Evolutionary conservation across 2,888 invertebrate genomes (phyloP), one percentile per base, ranked within the genome.

Genomic region (Hydrotaea diabolus): DNA sequence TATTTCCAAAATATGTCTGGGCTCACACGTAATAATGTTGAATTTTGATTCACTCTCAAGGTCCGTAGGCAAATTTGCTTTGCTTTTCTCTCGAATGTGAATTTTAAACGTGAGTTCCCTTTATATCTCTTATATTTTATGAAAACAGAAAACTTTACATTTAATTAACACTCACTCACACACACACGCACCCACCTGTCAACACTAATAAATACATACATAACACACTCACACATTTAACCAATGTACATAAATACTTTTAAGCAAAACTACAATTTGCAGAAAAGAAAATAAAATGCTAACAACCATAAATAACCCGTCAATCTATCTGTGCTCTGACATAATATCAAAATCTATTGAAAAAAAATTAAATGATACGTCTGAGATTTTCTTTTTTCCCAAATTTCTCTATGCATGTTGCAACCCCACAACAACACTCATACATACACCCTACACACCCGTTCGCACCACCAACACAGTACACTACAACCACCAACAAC

Each of bases 331-430:
- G 7, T 31, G 7, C 31, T 31, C 31, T 82, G 66, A 78, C 36
- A 77, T 75, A 71, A 55, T 59, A 59, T 59, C 3, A 3, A 59
- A 79, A 64, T 46, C 53, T 57, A 75, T 53, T 9, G 19, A n/a
- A 17, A 73, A 36, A n/a, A 62, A 59, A 74, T 74, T 49, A 57
- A 83, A 80, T 77, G 62, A 80, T 77, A 74, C 80, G 74, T 80
- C 74, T 84, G 72, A 84, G 84, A 76, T 75, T 83, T 39, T 84
- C 31, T 57, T 78, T 84, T 69, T 80, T 77, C 49, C 31, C 17
- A 64, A 66, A 31, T 23, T 66, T 80, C 80, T 83, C 72, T 77
- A 75, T 85, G 55, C 59, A 59, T 76, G 26, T 55, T 75, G 74
- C 80, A 77, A 53, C 76, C 64, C 71, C 62, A 75, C 76, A 13